Base-by-base conservation (phyloP, 2,888 invertebrate species). In the Mycalesis mineus region DNA sequence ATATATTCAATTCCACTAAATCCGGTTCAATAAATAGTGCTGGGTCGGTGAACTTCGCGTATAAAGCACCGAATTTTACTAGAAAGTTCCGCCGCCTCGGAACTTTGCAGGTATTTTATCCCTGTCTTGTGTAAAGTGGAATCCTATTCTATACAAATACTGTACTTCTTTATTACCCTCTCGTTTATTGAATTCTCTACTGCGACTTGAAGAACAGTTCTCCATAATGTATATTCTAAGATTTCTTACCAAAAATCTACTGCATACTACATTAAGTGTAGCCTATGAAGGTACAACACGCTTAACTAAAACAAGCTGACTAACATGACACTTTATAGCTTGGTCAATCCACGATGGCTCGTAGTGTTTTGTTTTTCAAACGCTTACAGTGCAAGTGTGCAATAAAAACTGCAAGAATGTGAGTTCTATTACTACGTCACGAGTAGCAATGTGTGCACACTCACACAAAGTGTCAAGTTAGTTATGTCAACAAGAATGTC, bases 61-160 rank as follows among this genome's bases (percentile, higher is more conserved):
- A 33, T 42, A 42, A 42, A 52, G 42, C 52, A 33, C 42, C 52
- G 52, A 52, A 52, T 52, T 52, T 52, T 42, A 52, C 33, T 33
- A 7, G 33, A 42, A 42, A 52, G 17, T 52, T 42, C 52, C 42
- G 42, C n/a, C 52, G 52, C 52, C 41, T 52, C 33, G 31, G 33
- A 52, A 52, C 52, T 52, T 52, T 52, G 15, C 15, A 52, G 52
- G 42, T 42, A 52, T 52, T 52, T 52, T 52, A 52, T 52, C 42
- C 33, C 17, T 42, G 52, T 52, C 52, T 42, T 17, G 42, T 52
- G 42, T 52, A 52, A 42, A 52, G 42, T 52, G 29, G 17, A 42
- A 31, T 51, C 41, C 41, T 42, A 9, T 29, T 40, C 49, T 14
- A 28, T 50, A 13, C 29, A 39, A 40, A 50, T 50, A 37, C 50